Base-by-base conservation (phyloP, 2,888 invertebrate species). In the Drosophila acutilabella region DNA sequence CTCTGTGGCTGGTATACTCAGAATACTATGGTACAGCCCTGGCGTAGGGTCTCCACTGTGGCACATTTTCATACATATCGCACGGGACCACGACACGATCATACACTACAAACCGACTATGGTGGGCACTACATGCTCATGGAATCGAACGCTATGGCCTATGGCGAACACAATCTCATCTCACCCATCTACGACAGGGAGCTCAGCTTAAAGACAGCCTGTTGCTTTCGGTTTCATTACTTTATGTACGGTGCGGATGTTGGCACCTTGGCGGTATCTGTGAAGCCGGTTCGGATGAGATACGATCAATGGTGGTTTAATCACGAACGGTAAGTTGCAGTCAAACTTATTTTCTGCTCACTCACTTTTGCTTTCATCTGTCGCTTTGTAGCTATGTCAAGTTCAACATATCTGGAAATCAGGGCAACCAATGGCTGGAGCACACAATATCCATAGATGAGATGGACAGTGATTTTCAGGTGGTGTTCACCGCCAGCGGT, bases 101-200 rank as follows among this genome's bases (percentile, higher is more conserved):
- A 97, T 81, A 97, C 97, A 0, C 93, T 94, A 10, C 95, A 96
- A 1, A 81, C 85, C 0, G 59, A 68, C 13, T 78, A 93, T 93
- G 71, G 93, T 94, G 97, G 97, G 0, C 94, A 96, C 86, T 98
- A 96, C 91, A 95, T 98, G 94, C 96, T 96, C 81, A 95, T 97
- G 71, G 97, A 98, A 89, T 95, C 74, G 0, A 38, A 20, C 2
- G 0, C 4, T 2, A 7, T 7, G 0, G 3, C 42, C 0, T 2
- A 0, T 5, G 74, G 71, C 1, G 38, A 11, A 0, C 59, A 73
- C 30, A 96, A 97, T 0, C 93, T 97, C 0, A 92, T 96, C 8
- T 97, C 97, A 0, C 97, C 97, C 0, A 92, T 96, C 0, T 96
- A 94, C 88, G 91, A 93, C 2, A 84, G 91, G 0, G 85, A 89